These are phyloP conservation scores for Embidobia sp. DNA, from an alignment of 2,888 invertebrate species.

Conservation along the genomic window DNA sequence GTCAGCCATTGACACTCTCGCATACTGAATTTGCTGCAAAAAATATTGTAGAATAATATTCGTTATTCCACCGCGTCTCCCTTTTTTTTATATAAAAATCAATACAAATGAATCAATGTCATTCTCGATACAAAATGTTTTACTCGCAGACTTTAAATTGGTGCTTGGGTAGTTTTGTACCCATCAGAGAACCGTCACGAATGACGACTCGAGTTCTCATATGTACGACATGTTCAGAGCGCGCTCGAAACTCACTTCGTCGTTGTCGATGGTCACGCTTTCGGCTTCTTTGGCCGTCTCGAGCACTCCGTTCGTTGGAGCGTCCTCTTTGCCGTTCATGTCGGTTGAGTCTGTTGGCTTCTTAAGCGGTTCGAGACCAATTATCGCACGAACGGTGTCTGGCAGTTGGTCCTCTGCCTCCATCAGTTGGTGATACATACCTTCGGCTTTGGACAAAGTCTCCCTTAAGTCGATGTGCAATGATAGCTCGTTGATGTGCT, in stretches of 20 bases:
- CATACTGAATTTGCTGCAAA: conserved; percentile 2
- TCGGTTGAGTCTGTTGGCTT: conserved; percentile 68
- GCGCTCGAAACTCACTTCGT: conserved; percentile 79
- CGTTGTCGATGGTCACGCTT: conserved; percentile 73
- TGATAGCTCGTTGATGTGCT: conserved; percentile 98
- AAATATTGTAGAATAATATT: conserved; percentile 1
- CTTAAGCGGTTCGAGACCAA: conserved; percentile 85
- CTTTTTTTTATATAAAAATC: conserved; percentile 7
- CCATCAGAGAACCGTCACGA: conserved; percentile 53
- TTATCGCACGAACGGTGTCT: conserved; percentile 87
- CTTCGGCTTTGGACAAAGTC: conserved; percentile 93
- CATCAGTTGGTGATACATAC: conserved; percentile 94
- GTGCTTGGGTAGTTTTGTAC: conserved; percentile 32
- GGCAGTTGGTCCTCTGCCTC: conserved; percentile 86
- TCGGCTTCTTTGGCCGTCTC: conserved; percentile 77
- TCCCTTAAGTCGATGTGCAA: conserved; percentile 92
- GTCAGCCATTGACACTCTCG: background rate
- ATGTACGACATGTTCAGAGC: conserved; percentile 77
- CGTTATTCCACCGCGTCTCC: background rate
- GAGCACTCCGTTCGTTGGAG: conserved; percentile 79
- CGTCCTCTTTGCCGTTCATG: conserved; percentile 66
- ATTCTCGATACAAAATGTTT: conserved; percentile 28
- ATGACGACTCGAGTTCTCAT: conserved; percentile 71
- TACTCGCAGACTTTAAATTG: conserved; percentile 9
- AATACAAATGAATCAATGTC: conserved; percentile 6